Evolutionary conservation across 2,113 vertebrate genomes (phyloP), one percentile per base, ranked within the genome.

Genomic region (Scopus umbretta): DNA sequence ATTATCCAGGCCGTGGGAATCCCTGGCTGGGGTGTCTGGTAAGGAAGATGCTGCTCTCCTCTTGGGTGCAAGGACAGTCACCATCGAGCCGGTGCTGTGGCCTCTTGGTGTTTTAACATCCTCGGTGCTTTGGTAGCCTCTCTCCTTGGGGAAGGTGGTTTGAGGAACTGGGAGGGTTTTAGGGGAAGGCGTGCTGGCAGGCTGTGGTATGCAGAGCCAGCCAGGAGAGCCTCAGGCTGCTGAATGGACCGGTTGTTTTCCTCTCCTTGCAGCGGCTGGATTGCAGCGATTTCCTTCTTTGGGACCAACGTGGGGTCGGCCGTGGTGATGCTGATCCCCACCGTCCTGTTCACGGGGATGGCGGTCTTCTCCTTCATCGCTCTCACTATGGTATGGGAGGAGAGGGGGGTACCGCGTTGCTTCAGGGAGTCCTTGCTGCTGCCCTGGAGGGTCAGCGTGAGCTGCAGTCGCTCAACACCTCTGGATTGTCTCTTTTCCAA

Each of bases 11-110:
- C 99, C 1, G 99, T 99, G 34, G 99, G 99, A 29, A 99, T 99
- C 88, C 99, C 99, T 50, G 99, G 99, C 95, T 99, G 99, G 99
- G 99, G 99, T 7, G 99, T 99, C 82, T 99, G 99, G 99, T 99
- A 98, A 99, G 99, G 90, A 79, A 43, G 62, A 16, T 20, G 52
- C 22, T 42, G 65, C 45, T 47, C 32, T 49, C 3, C 3, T 13
- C 2, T 25, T 40, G 83, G 26, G 15, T 81, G 53, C 47, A 7
- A 20, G 42, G 78, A 30, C 18, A 13, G 47, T 59, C 27, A 34
- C 34, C 0, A 0, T 34, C 20, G 29, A 5, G 16, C 40, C 49
- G 65, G 13, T 30, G 65, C 65, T n/a, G 58, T 22, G 20, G 34
- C 26, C 30, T 40, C 23, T 13, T 5, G 34, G 26, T 36, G 49